A percentile compares a stretch with the other conserved stretches of the same genome.
phyloP scores from a whole-genome alignment of 2,113 vertebrate genomes.

The Halichoeres trimaculatus region DNA sequence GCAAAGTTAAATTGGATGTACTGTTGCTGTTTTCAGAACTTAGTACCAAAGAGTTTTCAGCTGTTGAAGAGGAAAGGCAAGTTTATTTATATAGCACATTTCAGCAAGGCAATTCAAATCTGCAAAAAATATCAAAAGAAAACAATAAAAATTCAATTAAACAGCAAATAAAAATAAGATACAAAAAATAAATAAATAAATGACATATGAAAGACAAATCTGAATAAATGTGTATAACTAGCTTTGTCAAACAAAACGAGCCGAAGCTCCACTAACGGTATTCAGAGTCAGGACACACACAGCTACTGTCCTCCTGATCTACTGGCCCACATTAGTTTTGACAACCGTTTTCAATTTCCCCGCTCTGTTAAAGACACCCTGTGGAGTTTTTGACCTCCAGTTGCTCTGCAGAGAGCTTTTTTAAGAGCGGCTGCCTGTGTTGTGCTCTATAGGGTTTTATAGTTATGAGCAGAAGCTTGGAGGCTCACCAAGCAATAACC shows the following conservation, averaged over 20 bases:
- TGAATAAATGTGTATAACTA: background rate
- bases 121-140: no score
- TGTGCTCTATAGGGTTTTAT: background rate
- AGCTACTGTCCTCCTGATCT: background rate
- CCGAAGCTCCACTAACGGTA: background rate
- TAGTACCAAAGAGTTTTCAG: no score
- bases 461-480: background rate
- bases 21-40: no score
- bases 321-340: conserved; percentile 9
- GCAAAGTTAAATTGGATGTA: no score
- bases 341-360: conserved; percentile 17
- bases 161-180: no score
- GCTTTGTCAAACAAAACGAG: no score
- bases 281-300: conserved; percentile 1
- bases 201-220: background rate
- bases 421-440: conserved; percentile 6
- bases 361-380: conserved; percentile 5
- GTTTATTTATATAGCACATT: no score
- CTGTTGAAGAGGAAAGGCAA: no score
- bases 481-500: background rate
- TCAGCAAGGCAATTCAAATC: no score
- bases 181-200: no score
- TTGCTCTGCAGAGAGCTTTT: background rate
- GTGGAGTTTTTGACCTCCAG: conserved; percentile 28
- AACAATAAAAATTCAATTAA: no score